A percentile compares a stretch with the other conserved stretches of the same genome.
Evolutionary conservation across 1,140 invertebrate genomes (phyloP).

Genomic region (Plodia interpunctella): DNA sequence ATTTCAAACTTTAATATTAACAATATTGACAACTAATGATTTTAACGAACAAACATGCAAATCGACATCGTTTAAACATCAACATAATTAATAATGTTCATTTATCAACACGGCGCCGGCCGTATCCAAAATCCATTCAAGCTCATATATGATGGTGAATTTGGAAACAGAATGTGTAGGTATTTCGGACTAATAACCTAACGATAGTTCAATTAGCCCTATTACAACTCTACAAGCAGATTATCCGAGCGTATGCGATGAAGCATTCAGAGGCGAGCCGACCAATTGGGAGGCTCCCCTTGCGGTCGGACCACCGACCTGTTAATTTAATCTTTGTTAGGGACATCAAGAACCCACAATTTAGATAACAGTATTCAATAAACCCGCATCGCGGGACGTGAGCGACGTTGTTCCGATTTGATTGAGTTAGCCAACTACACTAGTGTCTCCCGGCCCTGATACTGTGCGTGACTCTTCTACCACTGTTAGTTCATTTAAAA

Average conservation of each 20-base stretch:
- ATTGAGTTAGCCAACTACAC: slow-evolving; percentile 49
- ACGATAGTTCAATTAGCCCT: slow-evolving; percentile 54
- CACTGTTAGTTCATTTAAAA: slow-evolving; percentile 20
- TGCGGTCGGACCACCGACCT: slow-evolving; percentile 38
- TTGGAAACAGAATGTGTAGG: slow-evolving; percentile 8
- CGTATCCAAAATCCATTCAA: slow-evolving; percentile 4
- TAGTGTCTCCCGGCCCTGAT: slow-evolving; percentile 14
- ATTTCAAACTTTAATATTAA: background rate
- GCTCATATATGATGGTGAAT: background rate
- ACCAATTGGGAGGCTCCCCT: slow-evolving; percentile 45
- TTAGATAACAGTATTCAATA: slow-evolving; percentile 67
- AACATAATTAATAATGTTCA: slow-evolving; percentile 1
- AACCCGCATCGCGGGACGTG: slow-evolving; percentile 38
- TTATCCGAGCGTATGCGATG: slow-evolving; percentile 43
- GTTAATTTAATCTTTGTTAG: slow-evolving; percentile 63
- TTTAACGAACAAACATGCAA: background rate
- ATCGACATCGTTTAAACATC: background rate
- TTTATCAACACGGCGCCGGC: background rate
- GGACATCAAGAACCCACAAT: slow-evolving; percentile 51
- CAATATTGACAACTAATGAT: background rate
- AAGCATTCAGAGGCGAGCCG: slow-evolving; percentile 33
- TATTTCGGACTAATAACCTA: slow-evolving; percentile 34
- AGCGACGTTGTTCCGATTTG: slow-evolving; percentile 45
- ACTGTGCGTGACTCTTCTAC: slow-evolving; percentile 23
- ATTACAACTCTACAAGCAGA: slow-evolving; percentile 44